Base-by-base conservation (phyloP, 2,888 invertebrate genomes). In the Girardia tigrina region DNA sequence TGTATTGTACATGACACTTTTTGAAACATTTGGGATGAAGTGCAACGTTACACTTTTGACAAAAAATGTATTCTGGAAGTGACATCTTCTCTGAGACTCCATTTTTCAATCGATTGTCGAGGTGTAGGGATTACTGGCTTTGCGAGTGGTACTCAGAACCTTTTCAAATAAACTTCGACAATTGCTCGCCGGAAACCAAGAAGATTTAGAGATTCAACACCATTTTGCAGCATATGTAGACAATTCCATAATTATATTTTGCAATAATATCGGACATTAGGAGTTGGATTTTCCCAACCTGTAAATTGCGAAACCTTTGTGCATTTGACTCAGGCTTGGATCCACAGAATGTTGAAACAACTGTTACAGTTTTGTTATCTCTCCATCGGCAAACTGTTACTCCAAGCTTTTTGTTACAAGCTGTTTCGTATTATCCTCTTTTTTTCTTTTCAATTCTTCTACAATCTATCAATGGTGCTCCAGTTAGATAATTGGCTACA, bases 71-170 rank as follows among this genome's bases (percentile, higher is more conserved):
- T 20, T 28, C 26, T 27, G 72, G 26, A 72, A n/a, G 29, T 27
- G 28, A 72, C 72, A 72, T 20, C 72, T 27, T 36, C 72, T 72
- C 28, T 72, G 72, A 26, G 72, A 72, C 26, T n/a, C 72, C 72
- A 72, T 72, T 28, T 72, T 23, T 72, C 72, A 28, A 72, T 23
- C 20, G 26, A 23, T 28, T 72, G 72, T 27, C 72, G 72, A n/a
- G 72, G 6, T 72, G 28, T 36, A 72, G 72, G 72, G 26, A 28
- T 72, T 27, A 72, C 6, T 72, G 20, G 20, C 20, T 36, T 27
- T 26, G 26, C 20, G 20, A 23, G 20, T 23, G 20, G 26, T 23
- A 20, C 26, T 27, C 28, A 36, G 28, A 26, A 72, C 72, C 72
- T 23, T 72, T 72, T 72, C 26, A 72, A 72, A 36, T 72, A 72